These are phyloP conservation scores for Drosophila bocki DNA, from an alignment of 1,140 invertebrate species.

Conservation along the genomic window DNA sequence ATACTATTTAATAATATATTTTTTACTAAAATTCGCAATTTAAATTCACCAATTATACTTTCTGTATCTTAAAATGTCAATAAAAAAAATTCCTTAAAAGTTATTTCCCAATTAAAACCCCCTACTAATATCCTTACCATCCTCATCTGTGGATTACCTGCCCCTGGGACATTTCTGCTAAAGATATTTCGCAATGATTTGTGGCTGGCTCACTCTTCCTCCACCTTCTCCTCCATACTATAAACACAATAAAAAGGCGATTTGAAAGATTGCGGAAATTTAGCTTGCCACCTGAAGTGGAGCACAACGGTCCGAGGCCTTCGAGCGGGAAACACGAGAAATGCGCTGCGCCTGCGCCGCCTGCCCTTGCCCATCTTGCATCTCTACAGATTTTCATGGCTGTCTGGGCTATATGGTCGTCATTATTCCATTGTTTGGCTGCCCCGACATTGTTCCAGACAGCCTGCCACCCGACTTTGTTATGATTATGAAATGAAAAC, in stretches of 20 bases:
- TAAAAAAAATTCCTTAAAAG: background rate
- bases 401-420: constrained; percentile 8
- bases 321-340: constrained; percentile 38
- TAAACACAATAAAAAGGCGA: constrained; percentile 33
- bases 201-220: constrained; percentile 14
- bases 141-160: constrained; percentile 4
- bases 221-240: background rate
- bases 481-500: constrained; percentile 74
- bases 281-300: constrained; percentile 35
- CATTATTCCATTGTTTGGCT: constrained; percentile 28
- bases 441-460: constrained; percentile 54
- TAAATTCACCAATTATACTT: too few relatives aligned
- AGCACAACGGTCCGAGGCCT: constrained; percentile 28
- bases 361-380: constrained; percentile 9
- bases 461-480: constrained; percentile 47
- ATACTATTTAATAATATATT: too few relatives aligned
- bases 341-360: constrained; percentile 23
- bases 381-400: constrained; percentile 41
- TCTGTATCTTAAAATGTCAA: too few relatives aligned
- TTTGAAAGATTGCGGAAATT: constrained; percentile 43
- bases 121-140: too few relatives aligned
- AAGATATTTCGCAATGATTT: constrained; percentile 47
- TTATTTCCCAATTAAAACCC: background rate
- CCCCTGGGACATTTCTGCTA: constrained; percentile 5
- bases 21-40: too few relatives aligned